Evolutionary conservation across 1,140 invertebrate species (phyloP).

Genomic region (Frieseomelitta varia): DNA sequence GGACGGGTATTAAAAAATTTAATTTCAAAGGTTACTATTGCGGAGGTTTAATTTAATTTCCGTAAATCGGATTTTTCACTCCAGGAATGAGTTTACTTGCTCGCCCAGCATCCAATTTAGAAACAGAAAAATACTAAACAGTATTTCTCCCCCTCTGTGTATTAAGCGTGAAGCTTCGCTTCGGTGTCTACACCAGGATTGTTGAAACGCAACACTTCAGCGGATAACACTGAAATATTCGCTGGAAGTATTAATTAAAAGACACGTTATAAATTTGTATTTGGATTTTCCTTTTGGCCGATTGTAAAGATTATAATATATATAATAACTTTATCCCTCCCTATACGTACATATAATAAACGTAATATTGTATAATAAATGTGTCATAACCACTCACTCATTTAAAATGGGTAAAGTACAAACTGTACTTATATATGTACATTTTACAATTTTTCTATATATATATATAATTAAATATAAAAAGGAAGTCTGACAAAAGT

Average conservation of each 20-base stretch:
- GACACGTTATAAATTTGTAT: neutral
- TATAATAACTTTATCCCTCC: too few relatives aligned
- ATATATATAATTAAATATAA: too few relatives aligned
- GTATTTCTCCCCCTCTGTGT: neutral
- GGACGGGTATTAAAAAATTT: conserved; percentile 39
- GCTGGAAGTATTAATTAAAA: neutral
- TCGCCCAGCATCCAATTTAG: conserved; percentile 26
- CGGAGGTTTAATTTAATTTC: conserved; percentile 43
- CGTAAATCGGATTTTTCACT: conserved; percentile 46
- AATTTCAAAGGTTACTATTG: conserved; percentile 46
- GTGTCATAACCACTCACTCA: too few relatives aligned
- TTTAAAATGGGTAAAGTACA: too few relatives aligned
- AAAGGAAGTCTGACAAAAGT: too few relatives aligned
- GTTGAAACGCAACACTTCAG: neutral
- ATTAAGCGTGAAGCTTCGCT: neutral
- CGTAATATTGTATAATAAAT: too few relatives aligned
- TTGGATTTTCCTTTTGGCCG: too few relatives aligned
- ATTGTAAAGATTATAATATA: too few relatives aligned
- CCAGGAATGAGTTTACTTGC: conserved; percentile 24
- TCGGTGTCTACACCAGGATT: neutral
- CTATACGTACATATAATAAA: too few relatives aligned
- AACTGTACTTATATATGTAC: too few relatives aligned
- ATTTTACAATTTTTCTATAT: too few relatives aligned
- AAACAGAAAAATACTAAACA: conserved; percentile 15
- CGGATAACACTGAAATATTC: too few relatives aligned